These are phyloP conservation scores for Ascaphus truei DNA, from an alignment of 2,113 vertebrate genomes.

Conservation along the genomic window DNA sequence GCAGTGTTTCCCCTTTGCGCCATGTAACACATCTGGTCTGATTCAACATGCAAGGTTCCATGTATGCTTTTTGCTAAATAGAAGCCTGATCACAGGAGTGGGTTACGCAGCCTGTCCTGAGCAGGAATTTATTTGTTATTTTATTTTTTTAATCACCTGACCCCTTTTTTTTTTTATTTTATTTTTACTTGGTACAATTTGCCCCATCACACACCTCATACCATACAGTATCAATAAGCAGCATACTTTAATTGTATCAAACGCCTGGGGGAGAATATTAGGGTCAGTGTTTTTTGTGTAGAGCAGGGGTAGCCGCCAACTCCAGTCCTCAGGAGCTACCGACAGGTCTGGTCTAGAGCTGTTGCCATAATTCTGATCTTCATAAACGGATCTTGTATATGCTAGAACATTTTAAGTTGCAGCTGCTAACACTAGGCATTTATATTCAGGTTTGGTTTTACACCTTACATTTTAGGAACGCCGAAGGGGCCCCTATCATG, in stretches of 20 bases:
- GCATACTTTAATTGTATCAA: background rate
- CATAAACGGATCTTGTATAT: background rate
- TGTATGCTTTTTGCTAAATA: background rate
- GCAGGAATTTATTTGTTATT: background rate
- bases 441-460: too few species aligned
- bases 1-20: background rate
- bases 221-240: constrained; percentile 19
- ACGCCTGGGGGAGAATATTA: too few species aligned
- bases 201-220: background rate
- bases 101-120: background rate
- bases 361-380: background rate
- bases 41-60: background rate
- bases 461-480: too few species aligned
- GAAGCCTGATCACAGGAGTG: background rate
- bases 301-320: too few species aligned
- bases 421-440: background rate
- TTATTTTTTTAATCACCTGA: background rate
- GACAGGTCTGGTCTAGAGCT: background rate
- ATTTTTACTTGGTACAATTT: background rate
- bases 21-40: background rate
- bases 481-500: too few species aligned
- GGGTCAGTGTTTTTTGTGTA: too few species aligned
- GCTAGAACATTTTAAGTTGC: background rate
- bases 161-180: background rate
- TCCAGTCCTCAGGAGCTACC: too few species aligned